Evolutionary conservation across 37 sponge, comb jelly and placozoan species (phyloP).

Genomic region (Oopsacas minuta): DNA sequence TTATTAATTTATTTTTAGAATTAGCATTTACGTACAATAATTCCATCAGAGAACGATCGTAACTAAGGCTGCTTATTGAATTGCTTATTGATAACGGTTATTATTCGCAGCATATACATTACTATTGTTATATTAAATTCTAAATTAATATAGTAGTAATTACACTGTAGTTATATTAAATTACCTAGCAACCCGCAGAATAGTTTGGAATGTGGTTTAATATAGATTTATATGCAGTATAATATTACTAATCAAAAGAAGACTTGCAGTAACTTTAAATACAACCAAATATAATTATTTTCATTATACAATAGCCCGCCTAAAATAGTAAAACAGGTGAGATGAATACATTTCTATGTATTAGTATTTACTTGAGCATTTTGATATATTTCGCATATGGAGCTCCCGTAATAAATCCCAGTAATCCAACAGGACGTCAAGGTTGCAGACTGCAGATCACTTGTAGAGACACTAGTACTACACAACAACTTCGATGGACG

Average conservation of each 20-base stretch:
- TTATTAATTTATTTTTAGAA: no score
- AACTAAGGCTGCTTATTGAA: no score
- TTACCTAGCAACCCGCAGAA: neutral
- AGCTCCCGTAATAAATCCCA: neutral
- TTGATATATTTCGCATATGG: neutral
- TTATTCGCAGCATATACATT: no score
- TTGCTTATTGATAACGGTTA: no score
- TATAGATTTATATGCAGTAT: neutral
- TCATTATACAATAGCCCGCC: neutral
- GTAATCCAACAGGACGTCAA: neutral
- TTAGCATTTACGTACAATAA: no score
- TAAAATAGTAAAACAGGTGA: neutral
- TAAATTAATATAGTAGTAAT: no score
- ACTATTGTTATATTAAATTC: no score
- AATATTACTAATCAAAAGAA: neutral
- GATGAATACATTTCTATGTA: neutral
- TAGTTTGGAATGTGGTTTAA: neutral
- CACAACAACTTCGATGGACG: neutral
- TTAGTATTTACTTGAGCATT: neutral
- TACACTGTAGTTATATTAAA: neutral
- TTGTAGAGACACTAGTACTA: neutral
- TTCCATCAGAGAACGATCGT: no score
- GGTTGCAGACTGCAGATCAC: neutral
- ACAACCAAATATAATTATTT: neutral
- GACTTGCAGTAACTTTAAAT: neutral